Evolutionary conservation across 2,113 vertebrate species (phyloP).

Genomic region (Serinus canaria): DNA sequence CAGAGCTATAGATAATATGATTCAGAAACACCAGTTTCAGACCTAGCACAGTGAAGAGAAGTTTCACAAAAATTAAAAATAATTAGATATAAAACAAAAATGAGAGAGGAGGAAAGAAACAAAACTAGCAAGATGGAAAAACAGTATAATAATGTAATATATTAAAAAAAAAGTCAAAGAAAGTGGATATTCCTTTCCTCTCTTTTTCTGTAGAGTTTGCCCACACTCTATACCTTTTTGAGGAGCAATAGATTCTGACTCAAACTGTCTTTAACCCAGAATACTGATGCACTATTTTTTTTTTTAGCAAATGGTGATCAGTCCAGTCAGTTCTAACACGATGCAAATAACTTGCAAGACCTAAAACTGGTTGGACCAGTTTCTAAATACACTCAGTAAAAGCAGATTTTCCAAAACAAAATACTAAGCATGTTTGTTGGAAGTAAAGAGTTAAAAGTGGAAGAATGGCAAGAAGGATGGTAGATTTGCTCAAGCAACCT

Average conservation of each 20-base stretch:
- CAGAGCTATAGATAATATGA: not conserved
- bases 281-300: no score
- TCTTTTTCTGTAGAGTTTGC: not conserved
- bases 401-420: not conserved
- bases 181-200: not conserved
- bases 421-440: not conserved
- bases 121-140: not conserved
- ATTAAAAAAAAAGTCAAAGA: not conserved
- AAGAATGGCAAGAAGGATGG: not conserved
- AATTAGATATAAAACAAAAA: not conserved
- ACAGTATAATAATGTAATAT: not conserved
- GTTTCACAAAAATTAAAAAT: not conserved
- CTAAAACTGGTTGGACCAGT: fast-evolving
- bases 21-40: not conserved
- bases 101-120: not conserved
- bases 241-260: not conserved
- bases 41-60: not conserved
- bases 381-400: not conserved
- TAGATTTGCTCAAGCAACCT: not conserved
- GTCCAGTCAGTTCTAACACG: not conserved
- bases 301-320: not conserved
- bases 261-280: not conserved
- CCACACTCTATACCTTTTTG: not conserved
- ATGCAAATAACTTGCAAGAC: not conserved
- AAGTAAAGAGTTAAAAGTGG: not conserved